A percentile compares a stretch with the other conserved stretches of the same genome.
Evolutionary conservation across 2,888 invertebrate species (phyloP).

Genomic region (Automeris io): DNA sequence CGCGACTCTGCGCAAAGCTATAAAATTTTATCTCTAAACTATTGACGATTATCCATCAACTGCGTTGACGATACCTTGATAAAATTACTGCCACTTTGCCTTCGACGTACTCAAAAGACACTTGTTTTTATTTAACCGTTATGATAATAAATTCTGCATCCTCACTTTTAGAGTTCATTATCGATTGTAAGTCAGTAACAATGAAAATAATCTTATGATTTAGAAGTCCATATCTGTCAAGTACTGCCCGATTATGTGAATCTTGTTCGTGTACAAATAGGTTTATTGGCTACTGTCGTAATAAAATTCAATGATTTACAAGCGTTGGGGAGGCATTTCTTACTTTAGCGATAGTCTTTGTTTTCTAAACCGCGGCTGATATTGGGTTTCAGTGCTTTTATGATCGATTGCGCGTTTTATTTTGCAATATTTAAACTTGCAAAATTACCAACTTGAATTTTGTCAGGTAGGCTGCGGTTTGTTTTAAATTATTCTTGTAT

Average conservation of each 20-base stretch:
- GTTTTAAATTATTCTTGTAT: conserved; percentile 11
- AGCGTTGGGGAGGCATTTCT: conserved; percentile 33
- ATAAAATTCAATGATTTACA: conserved; percentile 63
- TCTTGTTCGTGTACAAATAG: conserved; percentile 62
- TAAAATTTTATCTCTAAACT: conserved; percentile 29
- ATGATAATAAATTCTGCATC: conserved; percentile 16
- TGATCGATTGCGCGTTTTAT: conserved; percentile 7
- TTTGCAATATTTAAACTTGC: conserved; percentile 4
- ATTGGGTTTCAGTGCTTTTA: conserved; percentile 22
- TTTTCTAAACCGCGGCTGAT: conserved; percentile 22
- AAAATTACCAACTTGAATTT: conserved; percentile 8
- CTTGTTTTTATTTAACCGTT: conserved; percentile 12
- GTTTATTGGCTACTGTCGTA: conserved; percentile 65
- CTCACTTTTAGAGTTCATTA: conserved; percentile 19
- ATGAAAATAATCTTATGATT: conserved; percentile 62
- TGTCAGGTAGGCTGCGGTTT: conserved; percentile 16
- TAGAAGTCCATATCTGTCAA: conserved; percentile 61
- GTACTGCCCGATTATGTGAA: conserved; percentile 59
- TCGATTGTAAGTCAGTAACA: conserved; percentile 25
- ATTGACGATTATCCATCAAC: conserved; percentile 39
- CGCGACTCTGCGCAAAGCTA: conserved; percentile 13
- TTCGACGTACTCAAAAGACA: conserved; percentile 33
- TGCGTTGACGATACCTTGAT: conserved; percentile 41
- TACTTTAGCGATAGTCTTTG: conserved; percentile 33
- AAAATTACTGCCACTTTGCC: conserved; percentile 44